A percentile compares a stretch with the other conserved stretches of the same genome.
phyloP scores from a whole-genome alignment of 2,888 invertebrate genomes.

The Syritta pipiens region DNA sequence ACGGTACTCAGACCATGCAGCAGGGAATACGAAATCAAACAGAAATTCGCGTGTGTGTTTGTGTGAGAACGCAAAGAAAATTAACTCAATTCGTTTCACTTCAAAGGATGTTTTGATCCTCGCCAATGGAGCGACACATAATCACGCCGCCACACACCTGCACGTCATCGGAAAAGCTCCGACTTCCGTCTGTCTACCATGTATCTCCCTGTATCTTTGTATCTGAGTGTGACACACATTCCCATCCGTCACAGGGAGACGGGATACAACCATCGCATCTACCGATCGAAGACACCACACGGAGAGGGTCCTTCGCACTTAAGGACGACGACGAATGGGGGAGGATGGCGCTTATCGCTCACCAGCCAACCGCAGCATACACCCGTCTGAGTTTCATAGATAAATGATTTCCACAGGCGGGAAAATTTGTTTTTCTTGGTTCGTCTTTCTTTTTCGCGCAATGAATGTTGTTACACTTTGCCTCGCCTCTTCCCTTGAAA shows the following conservation, averaged over 20 bases:
- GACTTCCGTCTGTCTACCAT: background rate
- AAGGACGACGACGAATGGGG: background rate
- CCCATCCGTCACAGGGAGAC: background rate
- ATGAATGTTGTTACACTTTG: background rate
- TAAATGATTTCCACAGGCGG: conserved; percentile 35
- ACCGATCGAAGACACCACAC: too few relatives aligned
- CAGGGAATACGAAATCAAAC: background rate
- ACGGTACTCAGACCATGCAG: background rate
- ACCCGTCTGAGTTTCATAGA: conserved; percentile 43
- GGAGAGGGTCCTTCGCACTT: conserved; percentile 4
- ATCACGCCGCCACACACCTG: conserved; percentile 22
- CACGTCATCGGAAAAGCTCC: conserved; percentile 14
- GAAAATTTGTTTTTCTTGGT: conserved; percentile 29
- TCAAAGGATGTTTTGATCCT: conserved; percentile 57
- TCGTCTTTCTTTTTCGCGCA: conserved; percentile 1
- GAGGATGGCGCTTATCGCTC: conserved; percentile 40
- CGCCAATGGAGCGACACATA: conserved; percentile 26
- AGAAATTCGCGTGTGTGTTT: too few relatives aligned
- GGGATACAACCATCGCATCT: conserved; percentile 25
- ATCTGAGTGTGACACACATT: too few relatives aligned
- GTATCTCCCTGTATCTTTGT: background rate
- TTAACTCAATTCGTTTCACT: conserved; percentile 65
- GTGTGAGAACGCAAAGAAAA: conserved; percentile 33
- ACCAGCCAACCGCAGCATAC: conserved; percentile 35
- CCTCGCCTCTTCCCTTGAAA: background rate